A percentile compares a stretch with the other conserved stretches of the same genome.
Conservation (phyloP, 2,888 invertebrate genomes). For the Aphrophora alni region DNA sequence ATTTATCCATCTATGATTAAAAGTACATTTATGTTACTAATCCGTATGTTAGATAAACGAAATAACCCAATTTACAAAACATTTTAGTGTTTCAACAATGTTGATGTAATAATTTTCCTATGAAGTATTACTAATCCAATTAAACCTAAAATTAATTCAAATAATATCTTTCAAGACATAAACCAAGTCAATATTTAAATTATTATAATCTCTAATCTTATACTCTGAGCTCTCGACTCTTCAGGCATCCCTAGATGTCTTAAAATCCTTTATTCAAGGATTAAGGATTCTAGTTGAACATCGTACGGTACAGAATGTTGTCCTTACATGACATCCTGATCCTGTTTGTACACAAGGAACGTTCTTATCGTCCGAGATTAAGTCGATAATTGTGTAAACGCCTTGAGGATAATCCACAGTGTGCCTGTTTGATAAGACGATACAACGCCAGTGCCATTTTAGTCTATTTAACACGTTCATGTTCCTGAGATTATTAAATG, state of each 20-base stretch:
- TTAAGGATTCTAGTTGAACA: neutral
- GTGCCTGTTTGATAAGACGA: conserved; percentile 1
- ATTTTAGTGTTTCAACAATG: no score
- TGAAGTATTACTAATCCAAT: no score
- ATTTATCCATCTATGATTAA: no score
- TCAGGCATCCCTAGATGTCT: neutral
- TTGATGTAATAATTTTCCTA: no score
- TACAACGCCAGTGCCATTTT: neutral
- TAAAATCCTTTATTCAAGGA: neutral
- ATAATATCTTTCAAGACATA: neutral
- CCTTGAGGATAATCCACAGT: neutral
- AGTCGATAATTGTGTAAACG: conserved; percentile 9
- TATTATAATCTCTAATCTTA: neutral
- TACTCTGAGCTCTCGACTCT: neutral
- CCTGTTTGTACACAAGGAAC: neutral
- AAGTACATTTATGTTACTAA: no score
- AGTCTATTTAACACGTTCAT: neutral
- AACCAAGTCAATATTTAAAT: neutral
- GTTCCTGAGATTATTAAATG: neutral
- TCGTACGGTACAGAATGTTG: neutral
- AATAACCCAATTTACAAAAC: no score
- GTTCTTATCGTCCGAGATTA: conserved; percentile 4
- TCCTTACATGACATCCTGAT: neutral
- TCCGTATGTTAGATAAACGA: no score
- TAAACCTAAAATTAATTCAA: no score